These are phyloP conservation scores for Epizoanthus rinbou DNA, from an alignment of 92 coral and sea anemone genomes.

Conservation along the genomic window DNA sequence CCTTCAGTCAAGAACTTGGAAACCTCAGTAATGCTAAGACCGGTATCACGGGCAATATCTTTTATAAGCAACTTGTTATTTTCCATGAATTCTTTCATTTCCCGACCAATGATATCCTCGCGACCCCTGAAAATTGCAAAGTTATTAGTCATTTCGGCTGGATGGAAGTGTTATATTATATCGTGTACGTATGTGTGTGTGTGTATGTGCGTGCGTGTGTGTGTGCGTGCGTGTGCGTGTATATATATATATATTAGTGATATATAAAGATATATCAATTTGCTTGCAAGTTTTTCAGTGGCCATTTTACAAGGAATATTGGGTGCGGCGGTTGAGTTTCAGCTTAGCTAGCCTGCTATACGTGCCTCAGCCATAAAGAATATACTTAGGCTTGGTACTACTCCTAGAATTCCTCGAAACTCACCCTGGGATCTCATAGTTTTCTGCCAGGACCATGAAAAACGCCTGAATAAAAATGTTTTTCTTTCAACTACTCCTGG, in stretches of 20 bases:
- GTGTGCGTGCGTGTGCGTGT: no score
- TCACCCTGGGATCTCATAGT: no score
- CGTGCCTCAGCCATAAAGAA: no score
- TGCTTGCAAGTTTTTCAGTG: background rate
- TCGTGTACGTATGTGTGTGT: no score
- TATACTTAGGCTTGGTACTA: no score
- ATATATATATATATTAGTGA: no score
- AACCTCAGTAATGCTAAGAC: slow-evolving; percentile 83
- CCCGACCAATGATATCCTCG: slow-evolving; percentile 94
- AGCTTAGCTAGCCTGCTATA: no score
- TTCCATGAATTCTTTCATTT: slow-evolving; percentile 91
- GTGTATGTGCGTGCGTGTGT: background rate
- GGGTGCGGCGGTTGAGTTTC: background rate
- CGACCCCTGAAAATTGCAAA: slow-evolving; percentile 69
- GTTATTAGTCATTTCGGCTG: background rate
- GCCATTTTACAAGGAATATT: background rate
- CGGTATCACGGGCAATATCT: slow-evolving; percentile 85
- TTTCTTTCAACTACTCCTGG: no score
- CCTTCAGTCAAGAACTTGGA: slow-evolving; percentile 85
- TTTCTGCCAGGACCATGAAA: no score
- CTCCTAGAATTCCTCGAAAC: no score
- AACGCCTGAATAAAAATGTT: no score
- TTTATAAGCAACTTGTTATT: slow-evolving; percentile 86
- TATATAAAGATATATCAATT: background rate
- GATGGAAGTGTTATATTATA: no score